A percentile compares a stretch with the other conserved stretches of the same genome.
These are phyloP conservation scores for Hestina assimilis DNA, from an alignment of 1,140 invertebrate genomes.

Conservation along the genomic window DNA sequence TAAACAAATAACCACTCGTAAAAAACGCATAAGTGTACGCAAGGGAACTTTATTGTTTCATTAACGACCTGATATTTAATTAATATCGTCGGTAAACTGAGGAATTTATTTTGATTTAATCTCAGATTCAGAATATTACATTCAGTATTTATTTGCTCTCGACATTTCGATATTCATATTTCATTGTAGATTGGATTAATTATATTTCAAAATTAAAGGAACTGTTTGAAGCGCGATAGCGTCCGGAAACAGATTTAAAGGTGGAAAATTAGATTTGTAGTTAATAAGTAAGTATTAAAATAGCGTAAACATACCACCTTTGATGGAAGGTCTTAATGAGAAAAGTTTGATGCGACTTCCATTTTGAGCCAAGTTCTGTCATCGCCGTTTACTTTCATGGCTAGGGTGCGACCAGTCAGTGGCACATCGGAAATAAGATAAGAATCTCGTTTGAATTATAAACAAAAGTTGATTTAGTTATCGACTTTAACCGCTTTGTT, in stretches of 20 bases:
- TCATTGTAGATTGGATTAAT: background rate
- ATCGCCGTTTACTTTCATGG: slow-evolving; percentile 64
- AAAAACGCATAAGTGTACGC: background rate
- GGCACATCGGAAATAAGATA: slow-evolving; percentile 48
- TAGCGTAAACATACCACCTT: slow-evolving; percentile 72
- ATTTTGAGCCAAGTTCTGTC: slow-evolving; percentile 72
- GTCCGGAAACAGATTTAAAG: background rate
- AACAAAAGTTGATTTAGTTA: slow-evolving; percentile 64
- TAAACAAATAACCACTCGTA: background rate
- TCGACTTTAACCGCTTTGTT: slow-evolving; percentile 36
- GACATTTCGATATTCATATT: background rate
- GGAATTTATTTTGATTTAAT: background rate
- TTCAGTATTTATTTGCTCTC: background rate
- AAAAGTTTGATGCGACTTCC: slow-evolving; percentile 74
- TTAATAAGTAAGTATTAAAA: slow-evolving; percentile 50
- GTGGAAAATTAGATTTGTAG: slow-evolving; percentile 47
- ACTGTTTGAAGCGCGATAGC: background rate
- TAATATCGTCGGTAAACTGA: background rate
- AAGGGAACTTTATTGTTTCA: background rate
- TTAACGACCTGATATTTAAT: background rate
- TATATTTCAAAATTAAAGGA: background rate
- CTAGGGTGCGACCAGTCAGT: slow-evolving; percentile 33
- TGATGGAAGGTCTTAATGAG: slow-evolving; percentile 72
- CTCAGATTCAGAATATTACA: background rate
- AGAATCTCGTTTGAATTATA: slow-evolving; percentile 53